phyloP scores from a whole-genome alignment of 1,140 invertebrate species.

The Triops longicaudatus region DNA sequence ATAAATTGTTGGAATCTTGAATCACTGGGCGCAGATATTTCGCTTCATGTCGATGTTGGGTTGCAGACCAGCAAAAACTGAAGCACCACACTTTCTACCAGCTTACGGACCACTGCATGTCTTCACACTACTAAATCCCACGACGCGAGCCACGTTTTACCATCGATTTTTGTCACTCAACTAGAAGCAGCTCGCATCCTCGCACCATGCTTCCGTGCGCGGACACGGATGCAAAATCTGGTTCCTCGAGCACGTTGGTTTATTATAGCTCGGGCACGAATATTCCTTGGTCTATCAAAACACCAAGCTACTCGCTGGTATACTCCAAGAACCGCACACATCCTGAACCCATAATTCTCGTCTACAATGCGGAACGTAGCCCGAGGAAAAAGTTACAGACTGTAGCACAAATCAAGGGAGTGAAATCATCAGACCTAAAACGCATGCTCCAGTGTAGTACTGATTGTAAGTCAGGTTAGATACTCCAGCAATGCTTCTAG shows the following conservation, averaged over 20 bases:
- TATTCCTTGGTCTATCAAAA: neutral
- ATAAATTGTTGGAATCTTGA: neutral
- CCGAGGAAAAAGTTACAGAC: no score
- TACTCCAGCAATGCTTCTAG: no score
- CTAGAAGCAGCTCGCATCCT: neutral
- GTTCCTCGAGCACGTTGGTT: neutral
- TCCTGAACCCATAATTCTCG: no score
- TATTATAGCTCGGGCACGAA: neutral
- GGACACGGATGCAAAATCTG: neutral
- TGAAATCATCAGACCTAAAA: no score
- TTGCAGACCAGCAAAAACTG: neutral
- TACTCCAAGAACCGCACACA: no score
- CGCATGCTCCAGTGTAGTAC: no score
- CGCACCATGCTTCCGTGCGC: neutral
- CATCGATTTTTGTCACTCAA: constrained; percentile 1
- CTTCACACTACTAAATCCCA: neutral
- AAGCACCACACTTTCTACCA: neutral
- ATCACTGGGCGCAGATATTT: neutral
- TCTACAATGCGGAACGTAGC: no score
- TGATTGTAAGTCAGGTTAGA: no score
- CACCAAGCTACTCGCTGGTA: neutral
- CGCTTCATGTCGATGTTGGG: neutral
- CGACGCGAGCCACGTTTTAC: neutral
- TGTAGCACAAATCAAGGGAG: no score
- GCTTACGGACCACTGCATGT: neutral